phyloP scores from a whole-genome alignment of 1,140 invertebrate genomes.

The Chrysoperla carnea region DNA sequence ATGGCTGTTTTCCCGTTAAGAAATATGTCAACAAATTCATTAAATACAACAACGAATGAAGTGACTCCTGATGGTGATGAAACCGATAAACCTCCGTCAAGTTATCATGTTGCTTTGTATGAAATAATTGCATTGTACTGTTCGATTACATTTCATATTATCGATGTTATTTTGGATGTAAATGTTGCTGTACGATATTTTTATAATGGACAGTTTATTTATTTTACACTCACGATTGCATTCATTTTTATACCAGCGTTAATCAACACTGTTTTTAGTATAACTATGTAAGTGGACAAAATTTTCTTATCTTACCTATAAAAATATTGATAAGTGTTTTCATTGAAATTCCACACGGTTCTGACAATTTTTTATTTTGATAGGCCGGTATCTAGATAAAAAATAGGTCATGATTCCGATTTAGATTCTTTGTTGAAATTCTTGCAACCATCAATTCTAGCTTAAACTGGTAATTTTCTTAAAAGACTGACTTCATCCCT shows the following conservation, averaged over 20 bases:
- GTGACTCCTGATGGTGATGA: constrained; percentile 9
- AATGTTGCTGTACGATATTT: constrained; percentile 40
- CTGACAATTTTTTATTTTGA: too few relatives aligned
- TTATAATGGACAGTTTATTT: constrained; percentile 24
- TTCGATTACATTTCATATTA: constrained; percentile 39
- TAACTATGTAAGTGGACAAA: constrained; percentile 35
- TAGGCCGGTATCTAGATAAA: too few relatives aligned
- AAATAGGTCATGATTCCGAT: too few relatives aligned
- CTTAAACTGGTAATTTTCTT: too few relatives aligned
- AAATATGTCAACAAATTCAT: too few relatives aligned
- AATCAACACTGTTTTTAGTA: constrained; percentile 40
- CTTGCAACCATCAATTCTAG: too few relatives aligned
- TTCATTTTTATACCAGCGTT: constrained; percentile 44
- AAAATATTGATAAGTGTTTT: constrained; percentile 1
- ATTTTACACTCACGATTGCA: constrained; percentile 36
- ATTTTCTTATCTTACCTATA: not conserved
- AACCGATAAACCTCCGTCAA: constrained; percentile 18
- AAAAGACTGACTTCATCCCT: too few relatives aligned
- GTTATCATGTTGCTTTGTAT: constrained; percentile 18
- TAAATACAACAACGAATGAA: too few relatives aligned
- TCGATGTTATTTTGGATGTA: constrained; percentile 42
- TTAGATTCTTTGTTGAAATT: too few relatives aligned
- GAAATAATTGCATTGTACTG: constrained; percentile 24
- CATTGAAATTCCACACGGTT: too few relatives aligned
- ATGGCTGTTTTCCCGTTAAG: too few relatives aligned